phyloP scores from a whole-genome alignment of 2,888 invertebrate species.

The Acrocera orbiculus region DNA sequence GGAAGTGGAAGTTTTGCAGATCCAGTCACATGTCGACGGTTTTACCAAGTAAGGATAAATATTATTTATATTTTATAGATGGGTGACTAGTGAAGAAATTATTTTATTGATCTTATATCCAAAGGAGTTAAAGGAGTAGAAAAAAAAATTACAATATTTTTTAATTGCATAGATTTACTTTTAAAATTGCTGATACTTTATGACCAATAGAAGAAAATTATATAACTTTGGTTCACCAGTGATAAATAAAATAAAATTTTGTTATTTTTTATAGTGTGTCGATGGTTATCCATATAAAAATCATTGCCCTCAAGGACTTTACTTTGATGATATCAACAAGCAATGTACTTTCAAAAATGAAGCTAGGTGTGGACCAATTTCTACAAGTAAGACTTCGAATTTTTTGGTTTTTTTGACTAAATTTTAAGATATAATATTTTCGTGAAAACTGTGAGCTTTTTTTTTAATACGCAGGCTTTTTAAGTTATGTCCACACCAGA shows the following conservation, averaged over 20 bases:
- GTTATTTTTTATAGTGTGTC: conserved; percentile 49
- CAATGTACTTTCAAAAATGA: conserved; percentile 79
- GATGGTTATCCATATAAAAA: conserved; percentile 76
- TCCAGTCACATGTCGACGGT: conserved; percentile 69
- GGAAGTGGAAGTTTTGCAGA: conserved; percentile 83
- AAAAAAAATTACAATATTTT: too few relatives aligned
- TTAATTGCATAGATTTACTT: too few relatives aligned
- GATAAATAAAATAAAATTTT: not conserved
- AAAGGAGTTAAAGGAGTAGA: too few relatives aligned
- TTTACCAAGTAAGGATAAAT: conserved; percentile 56
- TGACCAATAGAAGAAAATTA: too few relatives aligned
- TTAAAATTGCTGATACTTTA: too few relatives aligned
- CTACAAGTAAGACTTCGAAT: conserved; percentile 53
- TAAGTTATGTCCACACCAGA: too few relatives aligned
- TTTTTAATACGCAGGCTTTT: too few relatives aligned
- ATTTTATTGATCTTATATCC: too few relatives aligned
- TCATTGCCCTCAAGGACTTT: conserved; percentile 75
- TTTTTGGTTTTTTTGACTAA: too few relatives aligned
- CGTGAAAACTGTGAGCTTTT: too few relatives aligned
- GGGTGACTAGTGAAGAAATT: too few relatives aligned
- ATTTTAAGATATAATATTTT: too few relatives aligned
- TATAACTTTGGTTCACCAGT: not conserved
- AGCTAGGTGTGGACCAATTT: conserved; percentile 76
- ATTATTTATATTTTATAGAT: conserved; percentile 1
- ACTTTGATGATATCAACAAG: conserved; percentile 80